Evolutionary conservation across 2,888 invertebrate species (phyloP), one percentile per base, ranked within the genome.

Genomic region (Tigriopus californicus): DNA sequence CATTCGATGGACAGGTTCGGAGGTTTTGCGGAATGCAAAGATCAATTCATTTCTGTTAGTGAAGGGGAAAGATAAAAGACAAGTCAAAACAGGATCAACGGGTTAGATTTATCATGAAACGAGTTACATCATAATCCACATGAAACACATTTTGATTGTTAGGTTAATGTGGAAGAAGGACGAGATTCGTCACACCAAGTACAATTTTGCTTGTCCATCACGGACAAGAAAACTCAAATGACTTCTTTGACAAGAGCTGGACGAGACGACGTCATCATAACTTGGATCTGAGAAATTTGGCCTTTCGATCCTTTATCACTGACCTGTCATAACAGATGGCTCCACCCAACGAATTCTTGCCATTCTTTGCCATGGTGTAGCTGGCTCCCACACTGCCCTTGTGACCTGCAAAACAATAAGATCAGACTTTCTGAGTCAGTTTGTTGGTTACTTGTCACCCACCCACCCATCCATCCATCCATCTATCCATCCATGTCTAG

Each of bases 241-340:
- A 33, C 3, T 33, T n/a, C n/a, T n/a, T 33, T 33, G 33, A 33
- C 33, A 33, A 33, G 33, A 33, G 8, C 33, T 33, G 3, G 33
- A 33, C 33, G 33, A 33, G 33, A 33, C 33, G 33, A 33, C 33
- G 33, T 33, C 8, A 8, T 33, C 33, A 33, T 8, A 33, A 33
- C 52, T 47, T 20, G 52, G n/a, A 52, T 12, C 15, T 3, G 20
- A 51, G 33, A 20, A 25, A 20, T 13, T 11, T 13, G 13, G 13
- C 2, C 11, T 8, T 33, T 52, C 15, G 33, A 24, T 25, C 2
- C 11, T 8, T 33, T 52, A 1, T 55, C 8, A 8, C 46, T 41
- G 42, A 57, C 57, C 57, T 40, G 41, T 57, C 57, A 46, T 46
- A 57, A 46, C 41, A 46, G 25, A 57, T 47, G 42, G 46, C 57